Conservation (phyloP, 2,113 vertebrate species). For the Hemiscyllium ocellatum region DNA sequence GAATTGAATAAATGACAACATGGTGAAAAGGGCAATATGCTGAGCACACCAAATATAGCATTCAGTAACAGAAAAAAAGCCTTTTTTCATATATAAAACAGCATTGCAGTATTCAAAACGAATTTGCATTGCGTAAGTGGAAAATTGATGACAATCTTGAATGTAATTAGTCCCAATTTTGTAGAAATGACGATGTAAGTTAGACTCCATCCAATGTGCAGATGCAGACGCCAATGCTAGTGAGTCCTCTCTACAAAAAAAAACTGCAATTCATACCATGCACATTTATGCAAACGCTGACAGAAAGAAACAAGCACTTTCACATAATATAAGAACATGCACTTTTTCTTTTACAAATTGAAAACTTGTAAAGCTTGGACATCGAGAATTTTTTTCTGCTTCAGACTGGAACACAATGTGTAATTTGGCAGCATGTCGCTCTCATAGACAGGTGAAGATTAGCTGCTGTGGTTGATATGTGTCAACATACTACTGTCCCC, state of each 20-base stretch:
- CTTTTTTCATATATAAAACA: neutral
- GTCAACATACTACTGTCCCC: neutral
- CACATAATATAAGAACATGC: neutral
- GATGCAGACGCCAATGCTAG: neutral
- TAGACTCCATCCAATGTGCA: neutral
- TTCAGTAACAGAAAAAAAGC: neutral
- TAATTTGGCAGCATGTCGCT: neutral
- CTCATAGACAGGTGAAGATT: neutral
- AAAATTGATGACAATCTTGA: neutral
- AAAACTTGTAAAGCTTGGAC: neutral
- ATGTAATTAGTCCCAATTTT: neutral
- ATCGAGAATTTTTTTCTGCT: neutral
- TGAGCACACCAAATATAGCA: neutral
- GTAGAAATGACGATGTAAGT: neutral
- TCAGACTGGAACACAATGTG: too few relatives aligned
- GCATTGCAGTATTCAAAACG: neutral
- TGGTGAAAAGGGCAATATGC: neutral
- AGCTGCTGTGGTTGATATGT: neutral
- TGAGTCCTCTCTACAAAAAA: neutral
- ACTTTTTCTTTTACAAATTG: neutral
- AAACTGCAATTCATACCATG: neutral
- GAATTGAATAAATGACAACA: neutral
- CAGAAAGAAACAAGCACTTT: neutral
- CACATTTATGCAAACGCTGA: neutral
- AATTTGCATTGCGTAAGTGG: neutral